Base-by-base conservation (phyloP, 2,797 vertebrate genomes). In the Ctenochaetus hawaiiensis region DNA sequence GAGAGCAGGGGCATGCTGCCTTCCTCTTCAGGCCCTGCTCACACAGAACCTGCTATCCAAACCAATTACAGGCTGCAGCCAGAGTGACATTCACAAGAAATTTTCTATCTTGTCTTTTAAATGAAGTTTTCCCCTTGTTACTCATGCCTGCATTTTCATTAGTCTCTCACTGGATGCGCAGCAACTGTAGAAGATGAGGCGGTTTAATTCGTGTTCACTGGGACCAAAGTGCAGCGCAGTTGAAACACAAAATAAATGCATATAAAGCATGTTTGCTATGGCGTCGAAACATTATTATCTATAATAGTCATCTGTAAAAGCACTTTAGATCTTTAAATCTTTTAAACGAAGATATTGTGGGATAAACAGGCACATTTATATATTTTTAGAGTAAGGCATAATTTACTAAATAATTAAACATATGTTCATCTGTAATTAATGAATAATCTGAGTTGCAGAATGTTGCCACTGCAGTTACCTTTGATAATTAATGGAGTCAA, bases 31-130 rank as follows among this genome's bases (percentile, higher is more conserved):
- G 85, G 80, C 74, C 26, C 0, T 67, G 52, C 78, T 84, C 77
- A 67, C 80, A 79, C 68, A 65, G 73, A 83, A 85, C 85, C 78
- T 85, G 65, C 85, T 88, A 84, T 88, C 87, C 84, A 87, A 91
- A 91, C 83, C 89, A 94, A 93, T 94, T 93, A 92, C 81, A 83
- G 77, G 60, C 87, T 51, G 56, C 80, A 62, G 80, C 82, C 84
- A 72, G 68, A 87, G 80, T 91, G 90, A 84, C 89, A 91, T 88
- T 89, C 84, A 76, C 87, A 84, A 77, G 80, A 84, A 83, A 87
- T 93, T 66, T 88, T 92, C 89, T 89, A 89, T 89, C 84, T 91
- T 87, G 90, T 93, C 86, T 89, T 86, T 94, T 92, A 94, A 95
- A 95, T 93, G 72, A 94, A 89, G 90, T 93, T 93, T 90, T 85